Base-by-base conservation (phyloP, 2,888 invertebrate species). In the Tillus elongatus region DNA sequence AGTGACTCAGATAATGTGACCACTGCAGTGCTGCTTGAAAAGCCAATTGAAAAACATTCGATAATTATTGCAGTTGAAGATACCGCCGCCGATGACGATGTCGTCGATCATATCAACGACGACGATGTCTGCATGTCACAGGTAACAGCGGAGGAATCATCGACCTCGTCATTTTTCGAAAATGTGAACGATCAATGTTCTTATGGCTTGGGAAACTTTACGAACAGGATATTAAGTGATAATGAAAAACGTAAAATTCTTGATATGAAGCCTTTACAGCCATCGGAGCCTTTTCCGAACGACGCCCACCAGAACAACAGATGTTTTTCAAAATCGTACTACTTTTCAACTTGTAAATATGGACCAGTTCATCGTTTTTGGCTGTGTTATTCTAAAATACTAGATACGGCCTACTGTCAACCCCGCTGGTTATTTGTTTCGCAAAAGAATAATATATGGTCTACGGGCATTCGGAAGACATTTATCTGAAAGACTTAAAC, bases 331-430 rank as follows among this genome's bases (percentile, higher is more conserved):
- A 33, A 33, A 33, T 33, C 11, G 16, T 16, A 15, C 33, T 33
- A 33, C 33, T 3, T 33, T 33, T 33, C 15, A 4, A 10, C 6
- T 33, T 33, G 10, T 33, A 33, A 33, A 3, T 33, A 33, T 16
- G 33, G 33, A 11, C 33, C 33, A 33, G 33, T 33, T 33, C 15
- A 33, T 33, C 33, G 33, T 15, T 33, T 15, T 33, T 51, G 46
- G 47, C 33, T 51, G 15, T 46, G 45, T 34, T 47, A 48, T 35
- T 50, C 47, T 12, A 35, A 31, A 30, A 37, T 43, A 34, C 36
- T 50, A 16, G 44, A 46, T 36, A 43, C 38, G 39, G 45, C 39
- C 30, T 49, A 49, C 26, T 49, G 45, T 34, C 37, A 47, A 40
- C 41, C 47, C 26, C 46, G 49, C 39, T 33, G 33, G 24, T 19